Conservation (phyloP, 2,888 invertebrate genomes). For the Nymphalis polychloros region DNA sequence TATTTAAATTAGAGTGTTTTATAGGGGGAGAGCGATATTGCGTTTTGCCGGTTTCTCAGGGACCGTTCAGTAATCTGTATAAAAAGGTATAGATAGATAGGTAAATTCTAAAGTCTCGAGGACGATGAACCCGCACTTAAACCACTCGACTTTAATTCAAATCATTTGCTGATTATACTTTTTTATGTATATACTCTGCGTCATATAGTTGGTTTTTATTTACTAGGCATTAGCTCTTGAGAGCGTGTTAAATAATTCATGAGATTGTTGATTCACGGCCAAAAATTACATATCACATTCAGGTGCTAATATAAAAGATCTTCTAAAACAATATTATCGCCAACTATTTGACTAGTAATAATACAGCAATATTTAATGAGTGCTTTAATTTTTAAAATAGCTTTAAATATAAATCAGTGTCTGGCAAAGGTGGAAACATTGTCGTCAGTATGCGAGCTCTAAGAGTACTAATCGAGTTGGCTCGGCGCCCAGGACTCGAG, state of each 20-base stretch:
- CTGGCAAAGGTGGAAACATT: constrained; percentile 52
- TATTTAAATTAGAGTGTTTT: constrained; percentile 83
- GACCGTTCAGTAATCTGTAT: constrained; percentile 69
- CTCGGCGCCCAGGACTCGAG: constrained; percentile 57
- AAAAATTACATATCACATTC: constrained; percentile 51
- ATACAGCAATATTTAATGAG: constrained; percentile 40
- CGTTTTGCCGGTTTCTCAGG: constrained; percentile 77
- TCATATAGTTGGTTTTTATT: constrained; percentile 50
- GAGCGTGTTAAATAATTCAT: constrained; percentile 60
- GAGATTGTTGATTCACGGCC: constrained; percentile 65
- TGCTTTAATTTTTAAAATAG: constrained; percentile 49
- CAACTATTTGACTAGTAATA: constrained; percentile 43
- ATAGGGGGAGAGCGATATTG: constrained; percentile 80
- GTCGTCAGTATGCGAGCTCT: constrained; percentile 52
- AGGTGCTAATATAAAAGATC: constrained; percentile 57
- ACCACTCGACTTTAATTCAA: background rate
- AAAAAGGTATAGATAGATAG: constrained; percentile 30
- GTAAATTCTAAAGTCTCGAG: constrained; percentile 32
- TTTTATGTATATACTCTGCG: background rate
- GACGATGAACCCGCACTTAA: constrained; percentile 29
- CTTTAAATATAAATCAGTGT: constrained; percentile 52
- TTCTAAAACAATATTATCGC: constrained; percentile 44
- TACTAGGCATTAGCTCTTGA: constrained; percentile 48
- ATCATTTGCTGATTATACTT: background rate
- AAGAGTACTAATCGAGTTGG: constrained; percentile 67